Percentiles rank a stretch among this genome's conserved stretches.
phyloP scores from a whole-genome alignment of 2,113 vertebrate species.

The Epinephelus lanceolatus region DNA sequence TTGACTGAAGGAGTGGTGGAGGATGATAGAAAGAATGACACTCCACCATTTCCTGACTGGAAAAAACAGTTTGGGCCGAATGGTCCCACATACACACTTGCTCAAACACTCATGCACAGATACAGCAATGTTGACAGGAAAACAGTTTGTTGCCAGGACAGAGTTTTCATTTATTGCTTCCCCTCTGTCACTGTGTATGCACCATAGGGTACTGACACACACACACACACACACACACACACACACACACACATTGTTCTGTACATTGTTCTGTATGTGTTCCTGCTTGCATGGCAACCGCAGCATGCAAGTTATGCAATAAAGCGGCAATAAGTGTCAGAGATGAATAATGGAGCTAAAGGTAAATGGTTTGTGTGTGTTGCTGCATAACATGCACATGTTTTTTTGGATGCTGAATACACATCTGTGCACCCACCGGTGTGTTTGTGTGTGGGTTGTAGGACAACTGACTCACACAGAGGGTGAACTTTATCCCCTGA shows the following conservation, averaged over 20 bases:
- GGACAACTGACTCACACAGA: constrained; percentile 48
- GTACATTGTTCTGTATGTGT: constrained; percentile 56
- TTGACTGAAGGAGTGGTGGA: constrained; percentile 38
- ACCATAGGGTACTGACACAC: constrained; percentile 20
- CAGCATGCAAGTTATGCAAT: constrained; percentile 42
- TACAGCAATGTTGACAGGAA: constrained; percentile 76
- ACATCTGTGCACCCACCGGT: background rate
- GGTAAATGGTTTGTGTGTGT: constrained; percentile 32
- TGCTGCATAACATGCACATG: background rate
- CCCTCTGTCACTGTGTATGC: constrained; percentile 50
- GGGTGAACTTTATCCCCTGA: constrained; percentile 58
- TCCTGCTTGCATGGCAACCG: constrained; percentile 42
- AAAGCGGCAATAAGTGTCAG: constrained; percentile 25
- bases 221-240: constrained; percentile 23
- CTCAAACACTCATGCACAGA: constrained; percentile 36
- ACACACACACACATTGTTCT: constrained; percentile 40
- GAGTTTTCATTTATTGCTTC: constrained; percentile 73
- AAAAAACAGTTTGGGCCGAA: constrained; percentile 59
- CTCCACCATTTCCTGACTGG: constrained; percentile 65
- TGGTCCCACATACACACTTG: constrained; percentile 24
- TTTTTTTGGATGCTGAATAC: background rate
- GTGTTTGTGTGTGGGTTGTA: constrained; percentile 31
- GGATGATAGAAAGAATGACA: constrained; percentile 61
- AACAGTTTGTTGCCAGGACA: constrained; percentile 79
- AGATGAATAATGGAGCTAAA: constrained; percentile 26